Base-by-base conservation (phyloP, 2,797 vertebrate genomes). In the Characodon lateralis region DNA sequence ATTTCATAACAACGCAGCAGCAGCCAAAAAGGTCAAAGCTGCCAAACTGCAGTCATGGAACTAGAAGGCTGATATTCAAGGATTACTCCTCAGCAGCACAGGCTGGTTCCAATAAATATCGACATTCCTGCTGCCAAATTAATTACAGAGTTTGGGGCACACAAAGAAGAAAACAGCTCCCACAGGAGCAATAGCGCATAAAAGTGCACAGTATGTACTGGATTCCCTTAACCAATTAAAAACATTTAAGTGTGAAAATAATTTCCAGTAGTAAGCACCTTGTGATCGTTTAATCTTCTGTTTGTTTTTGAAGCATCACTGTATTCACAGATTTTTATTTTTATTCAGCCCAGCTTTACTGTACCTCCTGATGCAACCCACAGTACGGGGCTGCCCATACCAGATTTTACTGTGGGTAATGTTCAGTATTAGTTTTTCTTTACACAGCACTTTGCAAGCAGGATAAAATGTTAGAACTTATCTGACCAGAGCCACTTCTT, bases 111-210 rank as follows among this genome's bases (percentile, higher is more conserved):
- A 63, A 78, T 85, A 86, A 91, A 88, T 89, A 93, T 92, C 56
- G 85, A 91, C 89, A 85, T 78, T 81, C 85, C 77, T 81, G 53
- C 83, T 2, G 28, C 28, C 68, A 89, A 87, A 94, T 90, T 80
- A 91, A 93, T 85, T 81, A 75, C 73, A 26, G 70, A 35, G 35
- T 43, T 86, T 73, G 53, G 72, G 80, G 73, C 79, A 74, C 1
- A 28, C 71, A 76, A 72, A 73, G 82, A 50, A 73, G 56, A 74
- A 72, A 68, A 79, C 70, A 43, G 84, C 74, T 90, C 86, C 87
- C 86, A 70, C 31, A 83, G 85, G 87, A 89, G 74, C 80, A 70
- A 85, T 58, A 3, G 50, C 3, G 2, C 48, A 73, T 2, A 69
- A 78, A 78, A 50, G 5, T 18, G 58, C 61, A 66, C 26, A 46